Evolutionary conservation across 1,140 invertebrate genomes (phyloP).

Genomic region (Drosophila malerkotliana): DNA sequence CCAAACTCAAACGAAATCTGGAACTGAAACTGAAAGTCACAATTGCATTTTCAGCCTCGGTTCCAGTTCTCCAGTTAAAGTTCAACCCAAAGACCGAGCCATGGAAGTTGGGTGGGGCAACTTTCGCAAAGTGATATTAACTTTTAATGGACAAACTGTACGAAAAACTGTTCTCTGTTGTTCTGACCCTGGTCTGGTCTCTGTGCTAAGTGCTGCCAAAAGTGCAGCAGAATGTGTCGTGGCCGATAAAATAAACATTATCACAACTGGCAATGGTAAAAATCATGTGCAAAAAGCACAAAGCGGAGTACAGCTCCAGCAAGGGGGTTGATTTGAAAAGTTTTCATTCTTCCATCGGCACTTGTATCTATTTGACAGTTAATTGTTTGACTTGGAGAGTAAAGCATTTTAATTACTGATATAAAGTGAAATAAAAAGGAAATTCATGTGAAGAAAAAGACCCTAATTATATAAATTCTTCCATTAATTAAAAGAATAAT

Average conservation of each 20-base stretch:
- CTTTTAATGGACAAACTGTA: slow-evolving; percentile 82
- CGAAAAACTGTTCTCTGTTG: slow-evolving; percentile 62
- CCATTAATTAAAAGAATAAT: too few species aligned
- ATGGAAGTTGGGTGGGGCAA: slow-evolving; percentile 30
- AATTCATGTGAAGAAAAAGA: too few species aligned
- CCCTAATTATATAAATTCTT: too few species aligned
- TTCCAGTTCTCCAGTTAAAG: slow-evolving; percentile 32
- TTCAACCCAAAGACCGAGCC: slow-evolving; percentile 18
- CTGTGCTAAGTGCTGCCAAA: slow-evolving; percentile 77
- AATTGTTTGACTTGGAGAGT: slow-evolving; percentile 28
- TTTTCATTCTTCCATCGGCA: slow-evolving; percentile 9
- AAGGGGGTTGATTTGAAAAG: slow-evolving; percentile 45
- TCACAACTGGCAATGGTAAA: slow-evolving; percentile 80
- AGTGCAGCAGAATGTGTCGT: slow-evolving; percentile 82
- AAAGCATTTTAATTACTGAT: slow-evolving; percentile 1
- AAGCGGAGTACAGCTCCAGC: slow-evolving; percentile 35
- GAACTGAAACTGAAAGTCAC: slow-evolving; percentile 63
- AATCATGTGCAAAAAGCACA: slow-evolving; percentile 79
- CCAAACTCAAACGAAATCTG: slow-evolving; percentile 24
- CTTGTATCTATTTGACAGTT: slow-evolving; percentile 8
- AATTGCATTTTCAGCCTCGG: slow-evolving; percentile 45
- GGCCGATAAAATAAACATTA: slow-evolving; percentile 82
- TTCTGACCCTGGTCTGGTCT: slow-evolving; percentile 67
- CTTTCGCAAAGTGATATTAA: slow-evolving; percentile 80
- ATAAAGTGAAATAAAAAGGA: background rate